Evolutionary conservation across 2,797 vertebrate species (phyloP), one percentile per base, ranked within the genome.

Genomic region (Lepilemur septentrionalis): DNA sequence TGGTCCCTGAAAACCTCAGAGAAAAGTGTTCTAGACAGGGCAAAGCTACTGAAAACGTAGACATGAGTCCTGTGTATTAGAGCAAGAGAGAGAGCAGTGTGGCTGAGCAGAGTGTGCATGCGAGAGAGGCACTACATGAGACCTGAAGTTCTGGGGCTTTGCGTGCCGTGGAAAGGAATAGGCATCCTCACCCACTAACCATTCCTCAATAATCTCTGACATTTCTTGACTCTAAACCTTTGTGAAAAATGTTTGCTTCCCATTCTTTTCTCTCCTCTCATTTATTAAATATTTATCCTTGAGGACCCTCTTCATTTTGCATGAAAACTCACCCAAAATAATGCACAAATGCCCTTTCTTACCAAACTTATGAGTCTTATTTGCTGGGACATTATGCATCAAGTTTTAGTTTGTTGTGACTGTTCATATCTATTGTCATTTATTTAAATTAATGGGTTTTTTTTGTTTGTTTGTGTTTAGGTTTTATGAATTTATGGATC

Each of bases 51-150:
- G 12, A 2, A 18, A 73, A 73, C 22, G 43, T 5, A 83, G 46
- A 59, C 41, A 43, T 4, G 2, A 17, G 6, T 11, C 10, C 10
- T 38, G 43, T 1, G 0, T 14, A 0, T 9, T 0, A 4, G 8
- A 43, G 20, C 13, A 14, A 18, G 57, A 6, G 46, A 38, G 30
- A n/a, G 15, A 18, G 20, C 9, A 1, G 9, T 22, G 50, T 3
- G 15, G 48, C 32, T 4, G 61, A 52, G 50, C 23, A 61, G 11
- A 23, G 7, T 2, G 20, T 4, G 15, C 25, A 5, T 2, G 2
- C 0, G 13, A 32, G 28, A 12, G 11, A n/a, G 25, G 43, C 4
- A 22, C 18, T 6, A 15, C 7, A 1, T 0, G n/a, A 32, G 25
- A 7, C 15, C 12, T 2, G 7, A 11, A 10, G 2, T 0, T 23